A percentile compares a stretch with the other conserved stretches of the same genome.
Evolutionary conservation across 35 echinoderm and acorn worm species (phyloP).

Genomic region (Lytechinus pictus): DNA sequence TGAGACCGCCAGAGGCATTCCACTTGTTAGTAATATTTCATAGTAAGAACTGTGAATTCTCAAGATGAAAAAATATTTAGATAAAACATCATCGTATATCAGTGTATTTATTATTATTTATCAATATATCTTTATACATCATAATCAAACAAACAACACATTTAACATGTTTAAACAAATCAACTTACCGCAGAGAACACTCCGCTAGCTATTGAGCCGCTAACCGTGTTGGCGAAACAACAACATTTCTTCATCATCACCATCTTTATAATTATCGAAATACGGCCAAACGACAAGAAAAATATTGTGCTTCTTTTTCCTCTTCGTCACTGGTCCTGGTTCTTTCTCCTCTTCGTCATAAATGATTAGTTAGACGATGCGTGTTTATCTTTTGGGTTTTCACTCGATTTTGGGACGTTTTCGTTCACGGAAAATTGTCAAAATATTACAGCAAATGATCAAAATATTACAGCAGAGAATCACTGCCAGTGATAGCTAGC

Average conservation of each 20-base stretch:
- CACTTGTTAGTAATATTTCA: no score
- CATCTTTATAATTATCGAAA: neutral
- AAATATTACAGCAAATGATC: neutral
- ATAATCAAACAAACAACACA: no score
- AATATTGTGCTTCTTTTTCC: neutral
- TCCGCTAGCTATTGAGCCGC: neutral
- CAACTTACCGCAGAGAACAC: neutral
- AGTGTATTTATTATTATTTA: no score
- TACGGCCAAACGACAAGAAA: neutral
- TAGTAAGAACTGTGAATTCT: no score
- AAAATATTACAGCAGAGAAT: neutral
- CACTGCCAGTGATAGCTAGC: no score
- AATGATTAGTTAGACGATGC: neutral
- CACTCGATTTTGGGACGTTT: neutral
- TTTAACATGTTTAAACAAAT: no score
- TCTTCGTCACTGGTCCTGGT: no score
- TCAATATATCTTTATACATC: no score
- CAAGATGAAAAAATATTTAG: no score
- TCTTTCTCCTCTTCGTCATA: neutral
- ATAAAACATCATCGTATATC: no score
- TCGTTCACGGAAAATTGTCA: neutral
- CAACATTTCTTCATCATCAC: constrained; percentile 7
- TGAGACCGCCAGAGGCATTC: no score
- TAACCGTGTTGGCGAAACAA: neutral
- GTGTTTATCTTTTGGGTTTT: neutral